A percentile compares a stretch with the other conserved stretches of the same genome.
These are phyloP conservation scores for Tipula lateralis DNA, from an alignment of 2,888 invertebrate genomes.

Conservation along the genomic window DNA sequence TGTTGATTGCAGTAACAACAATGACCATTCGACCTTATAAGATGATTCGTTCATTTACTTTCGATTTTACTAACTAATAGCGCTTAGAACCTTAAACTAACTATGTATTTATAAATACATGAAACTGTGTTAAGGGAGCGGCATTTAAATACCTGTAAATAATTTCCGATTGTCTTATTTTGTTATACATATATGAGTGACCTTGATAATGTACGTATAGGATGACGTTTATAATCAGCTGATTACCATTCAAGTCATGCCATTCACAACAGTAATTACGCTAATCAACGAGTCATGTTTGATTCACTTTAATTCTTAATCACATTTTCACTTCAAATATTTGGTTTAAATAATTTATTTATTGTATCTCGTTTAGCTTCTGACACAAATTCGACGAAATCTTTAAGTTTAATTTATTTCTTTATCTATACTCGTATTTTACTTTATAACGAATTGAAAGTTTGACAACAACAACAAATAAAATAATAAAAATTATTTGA, in stretches of 20 bases:
- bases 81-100: neutral
- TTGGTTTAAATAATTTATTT: neutral
- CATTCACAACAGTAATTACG: neutral
- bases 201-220: neutral
- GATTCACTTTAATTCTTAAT: neutral
- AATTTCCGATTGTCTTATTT: neutral
- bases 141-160: neutral
- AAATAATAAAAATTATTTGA: neutral
- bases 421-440: neutral
- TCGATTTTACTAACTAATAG: neutral
- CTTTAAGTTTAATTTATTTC: neutral
- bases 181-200: neutral
- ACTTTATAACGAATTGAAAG: neutral
- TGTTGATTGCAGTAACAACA: too few species aligned
- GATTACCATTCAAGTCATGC: neutral
- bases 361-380: neutral
- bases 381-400: neutral
- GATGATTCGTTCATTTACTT: neutral
- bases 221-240: neutral
- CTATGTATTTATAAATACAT: neutral
- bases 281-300: neutral
- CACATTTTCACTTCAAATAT: neutral
- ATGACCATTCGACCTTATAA: too few species aligned
- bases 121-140: neutral
- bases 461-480: slow-evolving; percentile 9